Conservation (phyloP, 2,888 invertebrate species). For the Nephrotoma guestfalica region DNA sequence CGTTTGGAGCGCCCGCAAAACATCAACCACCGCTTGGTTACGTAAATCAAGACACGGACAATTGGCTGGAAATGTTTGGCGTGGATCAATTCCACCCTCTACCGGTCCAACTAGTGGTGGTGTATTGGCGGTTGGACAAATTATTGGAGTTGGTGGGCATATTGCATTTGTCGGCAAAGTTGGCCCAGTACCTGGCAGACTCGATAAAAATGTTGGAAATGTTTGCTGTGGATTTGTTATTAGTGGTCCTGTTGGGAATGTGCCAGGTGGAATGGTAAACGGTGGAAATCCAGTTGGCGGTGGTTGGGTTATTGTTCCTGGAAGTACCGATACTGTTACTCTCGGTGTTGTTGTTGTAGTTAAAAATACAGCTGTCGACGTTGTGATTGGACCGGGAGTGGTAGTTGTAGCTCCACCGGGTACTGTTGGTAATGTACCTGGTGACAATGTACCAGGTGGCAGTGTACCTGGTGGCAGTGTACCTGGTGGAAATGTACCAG, state of each 20-base stretch:
- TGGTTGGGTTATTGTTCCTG: not conserved
- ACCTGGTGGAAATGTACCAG: slow-evolving; percentile 17
- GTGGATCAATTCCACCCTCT: slow-evolving; percentile 21
- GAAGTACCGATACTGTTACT: not conserved
- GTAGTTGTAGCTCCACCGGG: slow-evolving; percentile 9
- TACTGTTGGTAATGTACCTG: slow-evolving; percentile 10
- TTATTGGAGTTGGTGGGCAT: not conserved
- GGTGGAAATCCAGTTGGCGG: not conserved
- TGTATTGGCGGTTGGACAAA: not conserved
- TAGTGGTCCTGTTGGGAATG: not conserved
- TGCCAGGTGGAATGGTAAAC: not conserved
- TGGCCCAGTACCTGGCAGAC: not conserved
- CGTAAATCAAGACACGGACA: slow-evolving; percentile 32
- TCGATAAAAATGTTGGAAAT: slow-evolving; percentile 5
- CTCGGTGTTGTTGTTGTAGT: slow-evolving; percentile 13
- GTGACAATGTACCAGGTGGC: slow-evolving; percentile 2
- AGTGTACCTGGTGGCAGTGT: slow-evolving; percentile 12
- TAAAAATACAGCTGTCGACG: not conserved
- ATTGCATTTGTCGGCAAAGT: not conserved
- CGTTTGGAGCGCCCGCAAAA: not conserved
- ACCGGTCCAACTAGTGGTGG: not conserved
- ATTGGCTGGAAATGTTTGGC: slow-evolving; percentile 14
- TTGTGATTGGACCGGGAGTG: slow-evolving; percentile 5
- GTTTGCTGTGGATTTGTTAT: not conserved
- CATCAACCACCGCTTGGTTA: not conserved